Conservation (phyloP, 1,140 invertebrate genomes). For the Philotrypesis tridentata region DNA sequence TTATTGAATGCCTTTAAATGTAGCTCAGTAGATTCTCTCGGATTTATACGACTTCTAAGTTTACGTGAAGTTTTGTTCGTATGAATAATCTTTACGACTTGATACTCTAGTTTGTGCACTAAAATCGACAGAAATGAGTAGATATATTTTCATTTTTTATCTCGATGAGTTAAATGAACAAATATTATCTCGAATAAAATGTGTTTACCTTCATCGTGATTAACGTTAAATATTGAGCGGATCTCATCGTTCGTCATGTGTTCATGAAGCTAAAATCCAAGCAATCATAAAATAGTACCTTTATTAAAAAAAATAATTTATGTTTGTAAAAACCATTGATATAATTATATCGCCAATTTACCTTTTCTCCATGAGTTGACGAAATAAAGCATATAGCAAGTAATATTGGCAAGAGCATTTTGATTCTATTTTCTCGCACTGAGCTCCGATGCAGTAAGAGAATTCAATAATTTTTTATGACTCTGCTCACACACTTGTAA, state of each 20-base stretch:
- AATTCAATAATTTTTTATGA: no score
- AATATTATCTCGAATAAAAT: not conserved
- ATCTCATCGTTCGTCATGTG: constrained; percentile 6
- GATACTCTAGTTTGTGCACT: not conserved
- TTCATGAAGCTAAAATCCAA: not conserved
- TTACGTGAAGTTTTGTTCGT: not conserved
- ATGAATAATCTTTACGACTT: not conserved
- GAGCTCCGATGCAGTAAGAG: not conserved
- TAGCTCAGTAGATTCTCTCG: no score
- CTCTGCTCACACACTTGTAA: no score
- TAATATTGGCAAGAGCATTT: not conserved
- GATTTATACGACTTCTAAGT: not conserved
- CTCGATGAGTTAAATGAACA: not conserved
- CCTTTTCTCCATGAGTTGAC: constrained; percentile 4
- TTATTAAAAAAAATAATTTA: not conserved
- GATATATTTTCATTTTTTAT: not conserved
- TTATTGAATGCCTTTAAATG: not conserved
- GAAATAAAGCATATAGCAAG: not conserved
- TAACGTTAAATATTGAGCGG: not conserved
- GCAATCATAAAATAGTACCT: not conserved
- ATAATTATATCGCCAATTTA: not conserved
- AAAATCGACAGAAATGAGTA: not conserved
- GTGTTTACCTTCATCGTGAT: not conserved
- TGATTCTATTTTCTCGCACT: not conserved
- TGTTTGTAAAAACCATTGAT: not conserved